phyloP scores from a whole-genome alignment of 2,797 vertebrate genomes.

The Basileuterus tristriatus region DNA sequence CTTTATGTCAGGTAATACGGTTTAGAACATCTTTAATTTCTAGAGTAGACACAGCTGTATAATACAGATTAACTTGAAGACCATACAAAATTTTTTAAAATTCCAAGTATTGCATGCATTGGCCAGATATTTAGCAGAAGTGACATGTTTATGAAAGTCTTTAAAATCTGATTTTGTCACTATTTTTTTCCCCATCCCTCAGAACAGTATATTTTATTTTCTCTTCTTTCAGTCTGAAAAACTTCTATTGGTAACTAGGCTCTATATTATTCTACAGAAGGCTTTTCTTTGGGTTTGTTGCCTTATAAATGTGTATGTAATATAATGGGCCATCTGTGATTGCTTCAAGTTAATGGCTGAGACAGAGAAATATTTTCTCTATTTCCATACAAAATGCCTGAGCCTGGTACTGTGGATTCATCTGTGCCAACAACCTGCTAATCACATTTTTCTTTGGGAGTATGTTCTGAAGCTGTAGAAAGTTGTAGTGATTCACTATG shows the following conservation, averaged over 20 bases:
- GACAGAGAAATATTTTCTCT: background rate
- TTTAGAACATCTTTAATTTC: background rate
- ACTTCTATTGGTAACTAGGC: background rate
- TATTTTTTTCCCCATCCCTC: background rate
- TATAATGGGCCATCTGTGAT: background rate
- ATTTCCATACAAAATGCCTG: background rate
- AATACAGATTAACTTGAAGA: background rate
- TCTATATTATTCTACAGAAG: background rate
- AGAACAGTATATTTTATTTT: background rate
- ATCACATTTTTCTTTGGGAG: background rate
- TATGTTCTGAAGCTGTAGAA: background rate
- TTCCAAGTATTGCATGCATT: background rate
- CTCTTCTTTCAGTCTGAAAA: background rate
- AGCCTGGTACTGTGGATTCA: background rate
- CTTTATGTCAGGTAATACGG: background rate
- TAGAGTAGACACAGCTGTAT: background rate
- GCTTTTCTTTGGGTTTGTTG: background rate
- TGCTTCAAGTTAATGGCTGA: background rate
- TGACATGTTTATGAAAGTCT: background rate
- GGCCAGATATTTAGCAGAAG: background rate
- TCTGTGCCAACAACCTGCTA: background rate
- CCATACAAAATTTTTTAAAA: background rate
- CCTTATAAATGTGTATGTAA: background rate
- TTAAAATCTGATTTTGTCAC: background rate
- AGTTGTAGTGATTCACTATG: background rate